Base-by-base conservation (phyloP, 2,797 vertebrate genomes). In the Microcaecilia unicolor region DNA sequence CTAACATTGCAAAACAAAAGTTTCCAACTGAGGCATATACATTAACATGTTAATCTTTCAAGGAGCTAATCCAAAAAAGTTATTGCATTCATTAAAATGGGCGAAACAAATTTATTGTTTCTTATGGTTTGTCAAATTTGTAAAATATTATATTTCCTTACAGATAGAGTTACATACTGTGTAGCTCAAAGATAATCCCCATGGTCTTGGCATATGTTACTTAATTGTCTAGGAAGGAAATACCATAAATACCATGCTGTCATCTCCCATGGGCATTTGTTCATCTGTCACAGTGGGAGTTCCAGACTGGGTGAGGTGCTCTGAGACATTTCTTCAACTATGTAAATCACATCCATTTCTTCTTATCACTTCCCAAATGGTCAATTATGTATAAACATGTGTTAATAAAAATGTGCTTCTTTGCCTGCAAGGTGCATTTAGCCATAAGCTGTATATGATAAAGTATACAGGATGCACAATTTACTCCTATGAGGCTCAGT, bases 171-270 rank as follows among this genome's bases (percentile, higher is more conserved):
- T 76, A 42, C 76, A 82, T 56, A 80, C 72, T 76, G 64, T 61
- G 74, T 76, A 74, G 80, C 81, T 83, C 74, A 81, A 66, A 81
- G 78, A 78, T 81, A 83, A 81, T 85, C 81, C 83, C 83, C 48
- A 79, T 80, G 77, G 83, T 79, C 78, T 73, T 81, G 76, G 81
- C 85, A 86, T 85, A 87, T 87, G 85, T 84, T 83, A 78, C 78
- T 80, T 86, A 85, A 88, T 88, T 86, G 82, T 86, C 79, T 84
- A 69, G 78, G 74, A 76, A 83, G 72, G 78, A 83, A 83, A 78
- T 75, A 75, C 76, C 79, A 80, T 83, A 81, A 83, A 81, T 78
- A 80, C 81, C 84, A 78, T 73, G 84, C 76, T 84, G 81, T 80
- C 84, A 80, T 80, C 58, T 83, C 84, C 86, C 80, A 77, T 75